These are phyloP conservation scores for Silurus meridionalis DNA, from an alignment of 2,113 vertebrate species.

Conservation along the genomic window DNA sequence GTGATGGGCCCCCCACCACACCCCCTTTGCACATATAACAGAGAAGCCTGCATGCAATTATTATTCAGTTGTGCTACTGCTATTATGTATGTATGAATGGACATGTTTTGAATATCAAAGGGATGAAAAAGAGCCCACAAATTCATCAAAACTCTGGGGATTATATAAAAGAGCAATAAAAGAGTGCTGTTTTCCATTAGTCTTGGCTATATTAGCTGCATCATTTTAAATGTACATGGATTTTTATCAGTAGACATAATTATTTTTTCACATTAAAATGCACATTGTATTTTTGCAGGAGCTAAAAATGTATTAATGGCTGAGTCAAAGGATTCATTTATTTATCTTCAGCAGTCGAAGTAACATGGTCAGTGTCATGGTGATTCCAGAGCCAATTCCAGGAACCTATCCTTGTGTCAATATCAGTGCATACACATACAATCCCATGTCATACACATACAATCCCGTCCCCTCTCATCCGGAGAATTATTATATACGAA, in stretches of 20 bases:
- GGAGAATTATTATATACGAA: too few relatives aligned
- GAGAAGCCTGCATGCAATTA: conserved; percentile 18
- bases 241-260: background rate
- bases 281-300: background rate
- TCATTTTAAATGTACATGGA: background rate
- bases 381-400: background rate
- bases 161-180: background rate
- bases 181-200: background rate
- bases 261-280: background rate
- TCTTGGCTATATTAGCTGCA: background rate
- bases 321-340: background rate
- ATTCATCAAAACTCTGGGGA: background rate
- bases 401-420: background rate
- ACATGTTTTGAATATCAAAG: conserved; percentile 28
- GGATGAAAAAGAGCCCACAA: conserved; percentile 17
- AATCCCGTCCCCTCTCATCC: too few relatives aligned
- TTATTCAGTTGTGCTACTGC: conserved; percentile 36
- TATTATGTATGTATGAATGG: conserved; percentile 7
- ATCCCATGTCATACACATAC: too few relatives aligned
- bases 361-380: background rate
- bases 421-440: background rate
- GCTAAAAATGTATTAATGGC: background rate
- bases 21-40: background rate
- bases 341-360: background rate
- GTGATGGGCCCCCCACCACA: background rate